phyloP scores from a whole-genome alignment of 2,888 invertebrate genomes.

The Chalcis sispes region DNA sequence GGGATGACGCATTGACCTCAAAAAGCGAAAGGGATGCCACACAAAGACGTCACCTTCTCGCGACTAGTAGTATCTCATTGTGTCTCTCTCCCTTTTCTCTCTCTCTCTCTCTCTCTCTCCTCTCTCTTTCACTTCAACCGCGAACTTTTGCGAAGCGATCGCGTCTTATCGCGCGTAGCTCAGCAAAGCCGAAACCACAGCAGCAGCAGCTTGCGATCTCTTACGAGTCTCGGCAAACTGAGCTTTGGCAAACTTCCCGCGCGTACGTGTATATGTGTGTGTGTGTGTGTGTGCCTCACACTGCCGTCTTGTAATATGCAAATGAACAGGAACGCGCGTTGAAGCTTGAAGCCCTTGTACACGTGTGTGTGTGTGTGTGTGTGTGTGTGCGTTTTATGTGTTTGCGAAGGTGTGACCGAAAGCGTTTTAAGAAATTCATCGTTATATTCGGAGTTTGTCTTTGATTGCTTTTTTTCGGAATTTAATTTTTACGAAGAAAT shows the following conservation, averaged over 20 bases:
- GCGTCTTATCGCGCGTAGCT: slow-evolving; percentile 40
- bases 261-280: no score
- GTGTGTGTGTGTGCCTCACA: no score
- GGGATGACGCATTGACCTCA: slow-evolving; percentile 41
- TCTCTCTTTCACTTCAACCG: neutral
- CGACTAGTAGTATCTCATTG: neutral
- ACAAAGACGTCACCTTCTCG: slow-evolving; percentile 8
- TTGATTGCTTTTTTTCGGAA: no score
- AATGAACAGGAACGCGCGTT: neutral
- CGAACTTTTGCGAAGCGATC: neutral
- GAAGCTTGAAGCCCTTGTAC: neutral
- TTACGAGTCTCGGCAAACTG: neutral
- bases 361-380: neutral
- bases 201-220: no score
- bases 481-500: no score
- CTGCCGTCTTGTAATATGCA: slow-evolving; percentile 21
- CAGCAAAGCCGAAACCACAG: slow-evolving; percentile 26
- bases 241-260: slow-evolving; percentile 47
- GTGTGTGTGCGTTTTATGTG: no score
- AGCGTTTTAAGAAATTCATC: no score
- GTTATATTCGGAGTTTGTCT: no score
- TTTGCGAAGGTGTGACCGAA: no score
- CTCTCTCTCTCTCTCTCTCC: neutral
- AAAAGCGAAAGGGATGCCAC: neutral
- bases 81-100: neutral